A percentile compares a stretch with the other conserved stretches of the same genome.
phyloP scores from a whole-genome alignment of 2,888 invertebrate genomes.

The Drosophila anomelani region DNA sequence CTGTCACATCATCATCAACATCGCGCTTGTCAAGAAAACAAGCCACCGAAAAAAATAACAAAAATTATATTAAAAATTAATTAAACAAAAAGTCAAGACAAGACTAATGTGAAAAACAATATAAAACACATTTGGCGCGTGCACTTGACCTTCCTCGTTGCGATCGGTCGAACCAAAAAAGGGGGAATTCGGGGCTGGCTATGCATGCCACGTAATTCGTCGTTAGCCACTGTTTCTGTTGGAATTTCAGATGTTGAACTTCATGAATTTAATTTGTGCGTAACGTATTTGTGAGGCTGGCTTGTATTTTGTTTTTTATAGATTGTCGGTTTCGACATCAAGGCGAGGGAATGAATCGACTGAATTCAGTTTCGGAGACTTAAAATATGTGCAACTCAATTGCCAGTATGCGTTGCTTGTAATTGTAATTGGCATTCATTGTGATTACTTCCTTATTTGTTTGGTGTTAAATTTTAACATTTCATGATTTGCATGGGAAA shows the following conservation, averaged over 20 bases:
- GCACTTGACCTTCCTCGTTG: slow-evolving; percentile 72
- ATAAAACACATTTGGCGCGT: slow-evolving; percentile 73
- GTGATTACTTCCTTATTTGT: slow-evolving; percentile 72
- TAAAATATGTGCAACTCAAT: slow-evolving; percentile 58
- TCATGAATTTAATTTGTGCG: slow-evolving; percentile 69
- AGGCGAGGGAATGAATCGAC: slow-evolving; percentile 55
- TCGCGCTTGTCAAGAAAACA: slow-evolving; percentile 33
- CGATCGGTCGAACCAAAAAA: slow-evolving; percentile 48
- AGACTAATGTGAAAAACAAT: slow-evolving; percentile 72
- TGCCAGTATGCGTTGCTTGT: slow-evolving; percentile 41
- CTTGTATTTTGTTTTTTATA: slow-evolving; percentile 41
- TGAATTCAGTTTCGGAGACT: slow-evolving; percentile 42
- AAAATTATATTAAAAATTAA: slow-evolving; percentile 73
- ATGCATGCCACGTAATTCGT: slow-evolving; percentile 68
- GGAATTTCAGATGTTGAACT: slow-evolving; percentile 59
- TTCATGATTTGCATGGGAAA: slow-evolving; percentile 12
- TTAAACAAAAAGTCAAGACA: slow-evolving; percentile 74
- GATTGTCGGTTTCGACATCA: slow-evolving; percentile 44
- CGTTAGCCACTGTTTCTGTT: slow-evolving; percentile 56
- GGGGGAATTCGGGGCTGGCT: slow-evolving; percentile 20
- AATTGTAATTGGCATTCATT: slow-evolving; percentile 73
- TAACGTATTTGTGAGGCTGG: slow-evolving; percentile 40
- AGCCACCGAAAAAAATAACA: slow-evolving; percentile 35
- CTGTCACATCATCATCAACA: slow-evolving; percentile 69
- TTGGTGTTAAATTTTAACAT: slow-evolving; percentile 31